Evolutionary conservation across 2,797 vertebrate genomes (phyloP).

Genomic region (Eulemur coronatus): DNA sequence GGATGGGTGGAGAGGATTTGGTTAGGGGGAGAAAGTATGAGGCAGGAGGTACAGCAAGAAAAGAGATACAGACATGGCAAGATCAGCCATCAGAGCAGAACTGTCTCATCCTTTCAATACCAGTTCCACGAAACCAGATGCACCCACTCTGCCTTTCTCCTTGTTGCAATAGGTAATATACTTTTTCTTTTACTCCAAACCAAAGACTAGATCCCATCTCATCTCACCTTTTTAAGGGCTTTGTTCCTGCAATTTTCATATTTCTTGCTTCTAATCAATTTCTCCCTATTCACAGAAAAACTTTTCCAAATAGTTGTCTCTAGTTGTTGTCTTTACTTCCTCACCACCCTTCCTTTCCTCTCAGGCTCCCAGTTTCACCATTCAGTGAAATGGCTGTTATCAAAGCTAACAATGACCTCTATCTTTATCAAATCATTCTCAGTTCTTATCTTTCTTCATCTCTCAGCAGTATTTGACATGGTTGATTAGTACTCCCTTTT

Average conservation of each 20-base stretch:
- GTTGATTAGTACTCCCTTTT: neutral
- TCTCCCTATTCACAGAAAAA: neutral
- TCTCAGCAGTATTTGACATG: neutral
- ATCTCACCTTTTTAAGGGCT: neutral
- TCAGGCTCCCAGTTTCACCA: neutral
- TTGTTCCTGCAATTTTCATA: neutral
- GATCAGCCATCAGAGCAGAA: neutral
- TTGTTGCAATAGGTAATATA: neutral
- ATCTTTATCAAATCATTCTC: neutral
- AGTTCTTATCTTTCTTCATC: neutral
- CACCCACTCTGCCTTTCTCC: neutral
- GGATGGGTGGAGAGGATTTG: neutral
- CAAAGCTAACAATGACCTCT: neutral
- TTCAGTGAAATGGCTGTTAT: neutral
- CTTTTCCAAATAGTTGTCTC: neutral
- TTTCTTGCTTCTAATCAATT: conserved; percentile 1
- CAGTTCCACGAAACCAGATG: neutral
- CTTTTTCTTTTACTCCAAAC: neutral
- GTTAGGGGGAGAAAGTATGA: neutral
- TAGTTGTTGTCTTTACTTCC: neutral
- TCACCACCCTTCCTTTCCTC: neutral
- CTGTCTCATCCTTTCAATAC: neutral
- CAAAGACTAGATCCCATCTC: neutral
- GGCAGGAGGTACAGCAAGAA: neutral
- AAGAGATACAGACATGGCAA: neutral